A percentile compares a stretch with the other conserved stretches of the same genome.
Conservation (phyloP, 1,140 invertebrate species). For the Propsilocerus akamusi region DNA sequence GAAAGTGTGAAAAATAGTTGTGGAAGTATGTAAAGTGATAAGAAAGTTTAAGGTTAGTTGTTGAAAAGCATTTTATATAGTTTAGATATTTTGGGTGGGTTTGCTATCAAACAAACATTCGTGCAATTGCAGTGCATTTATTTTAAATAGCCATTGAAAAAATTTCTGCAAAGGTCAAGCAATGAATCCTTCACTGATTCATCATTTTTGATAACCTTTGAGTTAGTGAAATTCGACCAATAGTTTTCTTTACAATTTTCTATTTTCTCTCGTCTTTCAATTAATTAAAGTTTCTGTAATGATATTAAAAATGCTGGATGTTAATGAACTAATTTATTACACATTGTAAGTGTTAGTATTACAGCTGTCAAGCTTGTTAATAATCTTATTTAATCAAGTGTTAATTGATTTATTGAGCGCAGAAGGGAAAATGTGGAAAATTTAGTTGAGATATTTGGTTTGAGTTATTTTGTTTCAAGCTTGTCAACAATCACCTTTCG, state of each 20-base stretch:
- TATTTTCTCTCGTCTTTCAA: background rate
- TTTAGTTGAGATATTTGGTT: no score
- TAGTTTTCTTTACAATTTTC: background rate
- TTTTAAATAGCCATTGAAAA: background rate
- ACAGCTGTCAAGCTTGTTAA: no score
- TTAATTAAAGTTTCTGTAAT: background rate
- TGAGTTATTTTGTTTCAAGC: no score
- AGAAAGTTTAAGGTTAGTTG: background rate
- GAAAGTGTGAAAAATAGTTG: background rate
- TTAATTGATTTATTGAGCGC: no score
- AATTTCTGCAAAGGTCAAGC: background rate
- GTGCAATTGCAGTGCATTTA: background rate
- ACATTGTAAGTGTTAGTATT: no score
- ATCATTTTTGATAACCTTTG: background rate
- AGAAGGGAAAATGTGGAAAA: no score
- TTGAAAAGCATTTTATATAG: no score
- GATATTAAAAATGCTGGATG: background rate
- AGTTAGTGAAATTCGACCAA: slow-evolving; percentile 4
- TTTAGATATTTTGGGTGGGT: no score
- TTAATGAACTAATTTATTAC: no score
- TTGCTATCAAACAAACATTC: background rate
- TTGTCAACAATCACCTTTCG: no score
- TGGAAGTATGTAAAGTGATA: background rate
- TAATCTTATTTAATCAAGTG: no score
- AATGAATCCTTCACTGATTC: background rate